Base-by-base conservation (phyloP, 2,888 invertebrate genomes). In the Halictus ligatus region DNA sequence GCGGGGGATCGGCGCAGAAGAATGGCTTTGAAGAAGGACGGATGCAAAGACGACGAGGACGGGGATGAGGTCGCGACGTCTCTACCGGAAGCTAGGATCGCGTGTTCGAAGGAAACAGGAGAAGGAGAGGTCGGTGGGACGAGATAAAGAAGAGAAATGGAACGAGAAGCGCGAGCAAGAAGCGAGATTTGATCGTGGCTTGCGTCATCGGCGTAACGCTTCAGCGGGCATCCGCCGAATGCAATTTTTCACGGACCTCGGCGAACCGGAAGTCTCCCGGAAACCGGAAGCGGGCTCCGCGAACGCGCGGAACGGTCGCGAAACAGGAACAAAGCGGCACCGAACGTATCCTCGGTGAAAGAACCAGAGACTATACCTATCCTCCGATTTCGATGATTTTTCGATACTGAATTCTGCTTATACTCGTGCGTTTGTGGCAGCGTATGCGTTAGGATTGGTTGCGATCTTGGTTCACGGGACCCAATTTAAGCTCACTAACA, bases 221-320 rank as follows among this genome's bases (percentile, higher is more conserved):
- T 83, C 82, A 82, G 72, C 88, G 67, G 40, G 54, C 72, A 75
- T 75, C 89, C 85, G 85, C 83, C 84, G 85, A 87, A 80, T 77
- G 89, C 88, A 89, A 92, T 92, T 92, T 92, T 92, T 92, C 92
- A 92, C 83, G 91, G 82, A 80, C 76, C 75, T 82, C 87, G 88
- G 29, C 86, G 82, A 74, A 85, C 80, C 91, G 91, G 89, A 89
- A 87, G 83, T 77, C 82, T 84, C 64, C 77, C 88, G 91, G 92
- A 91, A 91, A 82, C 92, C 90, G 92, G 90, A 92, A 91, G 88
- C 88, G 79, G 90, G 88, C 83, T 88, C 89, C 90, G 85, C 80
- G 89, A 87, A 89, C 88, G 80, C 85, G 80, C 83, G 81, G 81
- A 83, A 76, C 84, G 74, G 54, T 76, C 79, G 76, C 78, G 77